A percentile compares a stretch with the other conserved stretches of the same genome.
Conservation (phyloP, 2,888 invertebrate species). For the Luffia ferchaultella region DNA sequence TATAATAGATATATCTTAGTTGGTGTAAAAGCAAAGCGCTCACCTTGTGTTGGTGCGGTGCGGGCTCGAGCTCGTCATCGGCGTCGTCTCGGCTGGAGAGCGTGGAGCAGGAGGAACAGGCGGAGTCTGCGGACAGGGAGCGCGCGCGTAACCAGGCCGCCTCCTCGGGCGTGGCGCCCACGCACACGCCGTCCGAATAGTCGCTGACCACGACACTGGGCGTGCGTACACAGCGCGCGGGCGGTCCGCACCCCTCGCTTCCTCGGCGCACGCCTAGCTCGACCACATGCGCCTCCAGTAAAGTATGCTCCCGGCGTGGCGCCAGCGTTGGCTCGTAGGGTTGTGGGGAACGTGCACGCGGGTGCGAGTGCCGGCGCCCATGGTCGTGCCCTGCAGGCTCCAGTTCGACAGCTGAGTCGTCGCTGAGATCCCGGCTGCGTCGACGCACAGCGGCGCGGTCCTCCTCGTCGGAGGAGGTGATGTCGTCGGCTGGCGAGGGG, state of each 20-base stretch:
- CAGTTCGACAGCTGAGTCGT: slow-evolving; percentile 64
- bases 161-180: slow-evolving; percentile 53
- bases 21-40: too few relatives aligned
- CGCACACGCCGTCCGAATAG: slow-evolving; percentile 75
- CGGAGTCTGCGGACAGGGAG: slow-evolving; percentile 71
- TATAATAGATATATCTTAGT: too few relatives aligned
- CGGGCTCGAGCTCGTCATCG: slow-evolving; percentile 36
- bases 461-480: slow-evolving; percentile 56
- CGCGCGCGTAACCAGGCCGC: slow-evolving; percentile 53
- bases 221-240: slow-evolving; percentile 71
- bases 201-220: slow-evolving; percentile 90
- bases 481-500: slow-evolving; percentile 47
- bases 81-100: slow-evolving; percentile 78
- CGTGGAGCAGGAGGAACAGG: slow-evolving; percentile 79
- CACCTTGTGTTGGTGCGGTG: slow-evolving; percentile 38
- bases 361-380: slow-evolving; percentile 44
- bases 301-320: slow-evolving; percentile 44
- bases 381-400: slow-evolving; percentile 37
- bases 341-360: slow-evolving; percentile 45
- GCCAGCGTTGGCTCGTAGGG: slow-evolving; percentile 38
- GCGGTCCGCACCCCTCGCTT: slow-evolving; percentile 50
- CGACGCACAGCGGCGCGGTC: slow-evolving; percentile 52
- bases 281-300: slow-evolving; percentile 66
- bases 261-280: slow-evolving; percentile 57
- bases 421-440: slow-evolving; percentile 52